Conservation (phyloP, 2,113 vertebrate genomes). For the Sinosuthora webbiana region DNA sequence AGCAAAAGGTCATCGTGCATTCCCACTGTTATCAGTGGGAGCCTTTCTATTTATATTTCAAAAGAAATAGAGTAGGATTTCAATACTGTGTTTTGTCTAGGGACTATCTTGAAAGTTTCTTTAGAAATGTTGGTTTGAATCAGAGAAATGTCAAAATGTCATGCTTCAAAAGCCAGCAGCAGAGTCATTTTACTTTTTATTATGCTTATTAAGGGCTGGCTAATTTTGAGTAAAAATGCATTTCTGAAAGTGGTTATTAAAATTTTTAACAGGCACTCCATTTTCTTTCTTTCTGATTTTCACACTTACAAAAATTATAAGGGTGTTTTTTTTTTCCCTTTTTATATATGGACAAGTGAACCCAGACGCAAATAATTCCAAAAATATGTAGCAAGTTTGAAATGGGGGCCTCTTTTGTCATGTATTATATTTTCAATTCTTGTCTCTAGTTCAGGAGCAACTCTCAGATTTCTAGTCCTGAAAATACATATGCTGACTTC, state of each 20-base stretch:
- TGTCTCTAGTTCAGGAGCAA: neutral
- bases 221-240: neutral
- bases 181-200: neutral
- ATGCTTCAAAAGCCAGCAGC: neutral
- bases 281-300: neutral
- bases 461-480: neutral
- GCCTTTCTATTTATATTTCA: conserved; percentile 14
- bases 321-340: neutral
- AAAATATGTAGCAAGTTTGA: neutral
- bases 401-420: neutral
- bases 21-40: conserved; percentile 1
- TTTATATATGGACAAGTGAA: neutral
- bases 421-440: neutral
- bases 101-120: neutral
- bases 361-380: neutral
- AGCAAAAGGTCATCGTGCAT: neutral
- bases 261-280: neutral
- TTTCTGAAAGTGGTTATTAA: neutral
- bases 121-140: neutral
- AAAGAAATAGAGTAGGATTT: neutral
- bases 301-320: neutral
- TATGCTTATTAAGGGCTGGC: neutral
- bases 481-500: neutral
- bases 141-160: neutral
- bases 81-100: neutral